A percentile compares a stretch with the other conserved stretches of the same genome.
phyloP scores from a whole-genome alignment of 2,113 vertebrate genomes.

The Hypocryptadius cinnamomeus region DNA sequence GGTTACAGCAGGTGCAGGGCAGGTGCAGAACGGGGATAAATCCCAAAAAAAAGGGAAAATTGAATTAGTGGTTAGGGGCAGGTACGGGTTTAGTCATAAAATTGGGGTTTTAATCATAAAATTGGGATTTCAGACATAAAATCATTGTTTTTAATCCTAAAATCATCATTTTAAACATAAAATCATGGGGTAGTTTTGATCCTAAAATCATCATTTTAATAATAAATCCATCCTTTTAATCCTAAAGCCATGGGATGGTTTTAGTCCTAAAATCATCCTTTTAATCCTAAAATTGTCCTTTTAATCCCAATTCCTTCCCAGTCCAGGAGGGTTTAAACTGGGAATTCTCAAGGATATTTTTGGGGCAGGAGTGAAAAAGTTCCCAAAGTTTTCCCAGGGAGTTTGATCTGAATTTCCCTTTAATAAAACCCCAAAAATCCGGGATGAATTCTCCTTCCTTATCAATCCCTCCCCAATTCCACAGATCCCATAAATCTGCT shows the following conservation, averaged over 20 bases:
- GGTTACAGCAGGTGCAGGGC: not conserved
- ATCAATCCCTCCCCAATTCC: not conserved
- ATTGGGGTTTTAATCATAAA: no score
- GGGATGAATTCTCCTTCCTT: not conserved
- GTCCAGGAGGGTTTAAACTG: not conserved
- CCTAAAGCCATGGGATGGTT: not conserved
- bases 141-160: not conserved
- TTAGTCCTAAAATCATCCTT: no score
- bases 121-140: not conserved
- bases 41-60: not conserved
- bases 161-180: not conserved
- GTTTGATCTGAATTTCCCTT: not conserved
- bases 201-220: not conserved
- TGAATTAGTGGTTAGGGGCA: not conserved
- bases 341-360: not conserved
- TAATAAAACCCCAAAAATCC: not conserved
- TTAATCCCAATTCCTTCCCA: not conserved
- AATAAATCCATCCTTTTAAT: not conserved
- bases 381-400: not conserved
- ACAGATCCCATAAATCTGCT: rapidly evolving
- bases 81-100: no score
- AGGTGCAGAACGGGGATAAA: not conserved
- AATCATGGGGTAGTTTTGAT: not conserved
- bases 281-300: not conserved
- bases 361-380: not conserved